Percentiles rank a stretch among this genome's conserved stretches.
Conservation (phyloP, 2,888 invertebrate genomes). For the Mimumesa dahlbomi region DNA sequence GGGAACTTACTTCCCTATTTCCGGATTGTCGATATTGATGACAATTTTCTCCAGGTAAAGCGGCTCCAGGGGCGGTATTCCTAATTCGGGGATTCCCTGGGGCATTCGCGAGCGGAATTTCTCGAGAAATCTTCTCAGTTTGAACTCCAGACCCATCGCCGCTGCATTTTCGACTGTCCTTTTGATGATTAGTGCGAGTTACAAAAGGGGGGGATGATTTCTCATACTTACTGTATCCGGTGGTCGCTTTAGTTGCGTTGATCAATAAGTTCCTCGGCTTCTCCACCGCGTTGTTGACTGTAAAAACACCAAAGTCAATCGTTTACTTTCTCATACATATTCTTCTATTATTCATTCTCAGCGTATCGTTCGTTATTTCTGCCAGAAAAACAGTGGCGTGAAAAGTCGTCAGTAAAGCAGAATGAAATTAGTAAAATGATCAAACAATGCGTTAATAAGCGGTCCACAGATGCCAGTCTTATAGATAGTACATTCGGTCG, state of each 20-base stretch:
- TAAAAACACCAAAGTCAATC: conserved; percentile 24
- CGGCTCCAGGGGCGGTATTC: conserved; percentile 73
- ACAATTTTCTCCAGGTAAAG: conserved; percentile 66
- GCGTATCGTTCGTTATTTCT: no score
- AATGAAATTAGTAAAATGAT: no score
- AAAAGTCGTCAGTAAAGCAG: no score
- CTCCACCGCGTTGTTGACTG: conserved; percentile 73
- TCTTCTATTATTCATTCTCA: neutral
- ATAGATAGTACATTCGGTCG: no score
- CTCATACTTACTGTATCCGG: conserved; percentile 74
- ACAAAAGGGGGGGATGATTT: neutral
- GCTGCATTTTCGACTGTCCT: conserved; percentile 77
- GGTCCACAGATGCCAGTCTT: no score
- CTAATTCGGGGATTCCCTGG: conserved; percentile 73
- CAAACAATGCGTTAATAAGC: no score
- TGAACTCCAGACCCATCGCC: conserved; percentile 74
- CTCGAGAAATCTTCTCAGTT: conserved; percentile 71
- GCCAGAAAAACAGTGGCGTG: no score
- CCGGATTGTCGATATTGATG: conserved; percentile 67
- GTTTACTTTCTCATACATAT: neutral
- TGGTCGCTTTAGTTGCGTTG: conserved; percentile 74
- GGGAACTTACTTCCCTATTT: conserved; percentile 72
- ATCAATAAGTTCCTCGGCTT: conserved; percentile 71
- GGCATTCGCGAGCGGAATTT: conserved; percentile 73
- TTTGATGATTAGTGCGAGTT: conserved; percentile 40